These are phyloP conservation scores for Unio pictorum DNA, from an alignment of 2,888 invertebrate species.

Conservation along the genomic window DNA sequence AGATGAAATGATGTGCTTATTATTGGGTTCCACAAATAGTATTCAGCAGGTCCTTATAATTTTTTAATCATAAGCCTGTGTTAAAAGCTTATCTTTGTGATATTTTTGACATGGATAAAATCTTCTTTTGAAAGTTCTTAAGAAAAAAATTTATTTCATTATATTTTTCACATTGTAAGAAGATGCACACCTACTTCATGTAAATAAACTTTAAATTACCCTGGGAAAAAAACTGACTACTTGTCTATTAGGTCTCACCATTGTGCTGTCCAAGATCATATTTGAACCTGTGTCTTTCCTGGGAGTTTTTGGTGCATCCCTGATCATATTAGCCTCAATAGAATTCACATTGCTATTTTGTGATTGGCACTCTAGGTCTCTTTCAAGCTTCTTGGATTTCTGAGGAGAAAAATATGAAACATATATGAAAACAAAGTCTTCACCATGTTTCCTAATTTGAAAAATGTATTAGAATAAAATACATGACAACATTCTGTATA, in stretches of 20 bases:
- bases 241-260: constrained; percentile 22
- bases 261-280: constrained; percentile 29
- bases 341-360: constrained; percentile 39
- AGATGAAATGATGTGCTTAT: no score
- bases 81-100: no score
- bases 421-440: neutral
- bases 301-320: constrained; percentile 16
- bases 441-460: neutral
- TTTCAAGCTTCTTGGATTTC: constrained; percentile 60
- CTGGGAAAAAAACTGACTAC: neutral
- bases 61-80: no score
- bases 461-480: neutral
- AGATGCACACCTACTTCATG: no score
- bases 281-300: constrained; percentile 36
- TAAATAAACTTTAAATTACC: no score
- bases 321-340: constrained; percentile 55
- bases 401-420: constrained; percentile 17
- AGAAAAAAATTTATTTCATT: no score
- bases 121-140: no score
- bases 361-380: constrained; percentile 38
- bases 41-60: no score
- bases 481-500: no score
- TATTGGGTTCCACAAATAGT: no score
- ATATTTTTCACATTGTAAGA: no score
- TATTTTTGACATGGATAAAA: no score